These are phyloP conservation scores for Halichondria panicea DNA, from an alignment of 37 sponge, comb jelly and placozoan genomes.

Conservation along the genomic window DNA sequence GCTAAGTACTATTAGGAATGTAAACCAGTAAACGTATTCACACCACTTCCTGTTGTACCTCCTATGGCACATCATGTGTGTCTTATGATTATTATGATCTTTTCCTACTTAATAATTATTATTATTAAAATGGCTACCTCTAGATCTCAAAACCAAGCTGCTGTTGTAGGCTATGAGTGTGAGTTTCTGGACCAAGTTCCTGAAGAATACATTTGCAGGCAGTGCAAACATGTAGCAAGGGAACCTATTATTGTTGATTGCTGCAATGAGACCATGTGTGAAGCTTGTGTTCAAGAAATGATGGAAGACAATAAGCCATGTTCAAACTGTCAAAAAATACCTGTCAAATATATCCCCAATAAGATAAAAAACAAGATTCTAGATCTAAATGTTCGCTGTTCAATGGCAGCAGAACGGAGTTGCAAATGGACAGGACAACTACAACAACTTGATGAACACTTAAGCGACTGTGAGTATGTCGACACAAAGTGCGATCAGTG, in stretches of 20 bases:
- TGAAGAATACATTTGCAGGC: neutral
- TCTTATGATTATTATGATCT: too few species aligned
- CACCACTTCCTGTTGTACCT: too few species aligned
- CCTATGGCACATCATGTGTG: too few species aligned
- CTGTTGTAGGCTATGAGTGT: slow-evolving; percentile 20
- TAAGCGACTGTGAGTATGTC: slow-evolving; percentile 29
- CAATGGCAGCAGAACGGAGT: slow-evolving; percentile 4
- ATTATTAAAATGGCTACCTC: too few species aligned
- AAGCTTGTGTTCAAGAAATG: neutral
- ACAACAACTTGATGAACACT: slow-evolving; percentile 2
- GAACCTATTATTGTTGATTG: slow-evolving; percentile 9
- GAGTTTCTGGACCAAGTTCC: neutral
- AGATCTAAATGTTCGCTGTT: slow-evolving; percentile 20
- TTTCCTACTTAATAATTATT: too few species aligned
- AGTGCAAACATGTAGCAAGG: neutral
- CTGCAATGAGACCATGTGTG: slow-evolving; percentile 26
- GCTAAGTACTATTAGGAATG: too few species aligned
- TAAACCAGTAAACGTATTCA: too few species aligned
- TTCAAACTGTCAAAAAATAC: slow-evolving; percentile 2
- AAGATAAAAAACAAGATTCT: neutral
- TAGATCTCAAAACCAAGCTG: too few species aligned
- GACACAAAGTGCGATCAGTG: slow-evolving; percentile 22
- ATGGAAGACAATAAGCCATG: slow-evolving; percentile 11
- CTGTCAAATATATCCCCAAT: neutral
- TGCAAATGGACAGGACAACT: slow-evolving; percentile 41